Conservation (phyloP, 2,888 invertebrate genomes). For the Drosophila anomelani region DNA sequence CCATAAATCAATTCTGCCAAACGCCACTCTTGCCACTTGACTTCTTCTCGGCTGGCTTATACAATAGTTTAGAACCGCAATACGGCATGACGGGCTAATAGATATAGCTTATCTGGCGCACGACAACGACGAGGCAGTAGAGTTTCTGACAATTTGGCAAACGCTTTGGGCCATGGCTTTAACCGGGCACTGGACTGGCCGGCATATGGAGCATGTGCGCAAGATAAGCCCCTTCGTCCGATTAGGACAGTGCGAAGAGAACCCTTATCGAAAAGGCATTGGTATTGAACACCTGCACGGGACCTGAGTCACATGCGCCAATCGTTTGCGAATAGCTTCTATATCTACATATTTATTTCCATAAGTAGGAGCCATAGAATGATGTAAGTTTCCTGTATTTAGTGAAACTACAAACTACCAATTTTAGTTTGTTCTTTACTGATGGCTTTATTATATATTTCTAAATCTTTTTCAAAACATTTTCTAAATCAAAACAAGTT, state of each 20-base stretch:
- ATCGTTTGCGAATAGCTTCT: constrained; percentile 15
- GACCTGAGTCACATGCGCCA: constrained; percentile 40
- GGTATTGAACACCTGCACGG: constrained; percentile 50
- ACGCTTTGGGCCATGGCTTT: constrained; percentile 26
- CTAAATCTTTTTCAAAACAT: not conserved
- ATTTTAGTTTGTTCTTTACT: not conserved
- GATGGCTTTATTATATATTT: not conserved
- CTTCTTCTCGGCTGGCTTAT: constrained; percentile 8
- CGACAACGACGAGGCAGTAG: constrained; percentile 1
- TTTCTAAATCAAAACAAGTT: not conserved
- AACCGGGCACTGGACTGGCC: constrained; percentile 1
- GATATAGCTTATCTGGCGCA: constrained; percentile 37
- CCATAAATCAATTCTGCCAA: constrained; percentile 15
- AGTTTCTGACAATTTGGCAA: constrained; percentile 24
- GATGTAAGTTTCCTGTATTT: not conserved
- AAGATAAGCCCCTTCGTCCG: constrained; percentile 25
- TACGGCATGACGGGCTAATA: constrained; percentile 16
- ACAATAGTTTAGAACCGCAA: not conserved
- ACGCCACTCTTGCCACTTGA: constrained; percentile 19
- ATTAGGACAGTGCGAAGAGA: constrained; percentile 17
- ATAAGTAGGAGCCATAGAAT: not conserved
- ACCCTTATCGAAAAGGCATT: constrained; percentile 29
- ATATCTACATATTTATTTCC: not conserved
- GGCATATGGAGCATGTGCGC: constrained; percentile 32
- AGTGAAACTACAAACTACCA: not conserved